phyloP scores from a whole-genome alignment of 1,140 invertebrate genomes.

The Drosophila navojoa region DNA sequence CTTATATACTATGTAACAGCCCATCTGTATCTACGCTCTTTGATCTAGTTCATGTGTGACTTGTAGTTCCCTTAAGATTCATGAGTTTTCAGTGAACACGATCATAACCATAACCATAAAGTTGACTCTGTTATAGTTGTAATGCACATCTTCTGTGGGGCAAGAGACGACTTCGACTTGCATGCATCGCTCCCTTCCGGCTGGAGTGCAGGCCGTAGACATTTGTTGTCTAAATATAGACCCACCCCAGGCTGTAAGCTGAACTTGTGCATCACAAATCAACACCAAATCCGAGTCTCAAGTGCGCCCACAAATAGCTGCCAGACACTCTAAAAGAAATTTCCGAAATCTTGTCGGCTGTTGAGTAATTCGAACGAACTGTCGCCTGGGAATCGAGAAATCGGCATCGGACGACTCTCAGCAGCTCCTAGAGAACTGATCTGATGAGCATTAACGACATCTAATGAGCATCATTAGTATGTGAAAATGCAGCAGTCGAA shows the following conservation, averaged over 20 bases:
- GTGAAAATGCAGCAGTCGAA: constrained; percentile 27
- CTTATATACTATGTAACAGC: too few species aligned
- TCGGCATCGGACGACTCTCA: constrained; percentile 27
- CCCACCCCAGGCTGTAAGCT: constrained; percentile 27
- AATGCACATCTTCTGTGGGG: neutral
- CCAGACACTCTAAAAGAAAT: constrained; percentile 58
- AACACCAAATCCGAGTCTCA: constrained; percentile 28
- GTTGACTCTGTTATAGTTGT: neutral
- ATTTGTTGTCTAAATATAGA: constrained; percentile 45
- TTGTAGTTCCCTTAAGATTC: neutral
- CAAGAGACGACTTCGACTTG: too few species aligned
- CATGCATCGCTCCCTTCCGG: neutral
- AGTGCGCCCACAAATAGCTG: constrained; percentile 61
- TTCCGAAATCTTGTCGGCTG: constrained; percentile 47
- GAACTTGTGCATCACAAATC: constrained; percentile 48
- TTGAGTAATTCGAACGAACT: constrained; percentile 73
- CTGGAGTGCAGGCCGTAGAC: constrained; percentile 3
- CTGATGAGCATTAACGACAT: constrained; percentile 64
- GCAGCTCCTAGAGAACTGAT: neutral
- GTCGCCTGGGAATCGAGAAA: constrained; percentile 45
- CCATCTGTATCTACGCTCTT: too few species aligned
- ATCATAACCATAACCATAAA: constrained; percentile 3
- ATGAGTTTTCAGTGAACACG: neutral
- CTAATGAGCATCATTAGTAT: constrained; percentile 79
- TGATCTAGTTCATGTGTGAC: neutral